These are phyloP conservation scores for Machimus rusticus DNA, from an alignment of 2,888 invertebrate species.

Conservation along the genomic window DNA sequence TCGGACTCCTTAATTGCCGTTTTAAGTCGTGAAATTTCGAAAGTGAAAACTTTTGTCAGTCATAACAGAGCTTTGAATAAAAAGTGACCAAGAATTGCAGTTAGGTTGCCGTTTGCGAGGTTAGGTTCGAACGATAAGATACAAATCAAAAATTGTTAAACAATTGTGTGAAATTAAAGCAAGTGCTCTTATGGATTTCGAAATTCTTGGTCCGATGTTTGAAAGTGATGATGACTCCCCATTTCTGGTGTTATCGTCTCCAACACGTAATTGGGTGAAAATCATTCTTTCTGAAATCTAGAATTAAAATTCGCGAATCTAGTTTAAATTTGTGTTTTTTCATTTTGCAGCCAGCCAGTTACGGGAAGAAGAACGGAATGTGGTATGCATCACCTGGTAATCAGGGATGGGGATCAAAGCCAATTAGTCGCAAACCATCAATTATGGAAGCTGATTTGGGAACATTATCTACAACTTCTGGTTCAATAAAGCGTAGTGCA, in stretches of 20 bases:
- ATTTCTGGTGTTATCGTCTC: conserved; percentile 73
- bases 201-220: conserved; percentile 61
- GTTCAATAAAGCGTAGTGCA: conserved; percentile 76
- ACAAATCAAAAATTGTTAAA: not conserved
- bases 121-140: conserved; percentile 42
- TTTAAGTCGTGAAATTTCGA: conserved; percentile 45
- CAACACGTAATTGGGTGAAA: conserved; percentile 68
- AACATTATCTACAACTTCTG: conserved; percentile 71
- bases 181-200: conserved; percentile 14
- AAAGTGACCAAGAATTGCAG: conserved; percentile 17
- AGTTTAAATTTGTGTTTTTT: not conserved
- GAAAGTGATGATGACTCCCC: conserved; percentile 73
- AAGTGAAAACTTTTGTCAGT: conserved; percentile 49
- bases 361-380: conserved; percentile 89
- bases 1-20: conserved; percentile 22
- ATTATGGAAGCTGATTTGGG: conserved; percentile 78
- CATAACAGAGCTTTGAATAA: conserved; percentile 41
- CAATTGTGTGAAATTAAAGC: not conserved
- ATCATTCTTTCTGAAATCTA: conserved; percentile 17
- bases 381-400: conserved; percentile 77
- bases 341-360: conserved; percentile 78
- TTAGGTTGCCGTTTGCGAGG: not conserved
- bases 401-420: conserved; percentile 70
- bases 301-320: not conserved
- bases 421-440: conserved; percentile 81